A percentile compares a stretch with the other conserved stretches of the same genome.
Conservation (phyloP, 2,113 vertebrate genomes). For the Lepus americanus region DNA sequence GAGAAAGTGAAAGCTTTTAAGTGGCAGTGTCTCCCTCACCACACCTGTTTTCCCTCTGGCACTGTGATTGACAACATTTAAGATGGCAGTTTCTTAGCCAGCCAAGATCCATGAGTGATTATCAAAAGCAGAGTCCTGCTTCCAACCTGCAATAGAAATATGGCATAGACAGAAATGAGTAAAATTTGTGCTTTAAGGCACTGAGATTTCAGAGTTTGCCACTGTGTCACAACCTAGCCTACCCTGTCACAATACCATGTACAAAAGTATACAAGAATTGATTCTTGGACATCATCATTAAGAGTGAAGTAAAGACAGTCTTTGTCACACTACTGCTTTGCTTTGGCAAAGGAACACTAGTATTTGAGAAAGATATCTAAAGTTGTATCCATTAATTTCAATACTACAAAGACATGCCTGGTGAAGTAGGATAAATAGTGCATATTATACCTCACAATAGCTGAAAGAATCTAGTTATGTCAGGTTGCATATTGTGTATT, state of each 20-base stretch:
- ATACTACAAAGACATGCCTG: not conserved
- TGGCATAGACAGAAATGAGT: not conserved
- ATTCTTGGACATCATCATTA: not conserved
- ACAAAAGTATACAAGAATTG: not conserved
- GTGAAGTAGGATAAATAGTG: not conserved
- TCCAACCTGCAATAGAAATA: conserved; percentile 26
- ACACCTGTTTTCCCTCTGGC: not conserved
- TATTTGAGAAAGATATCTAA: conserved; percentile 21
- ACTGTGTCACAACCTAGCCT: not conserved
- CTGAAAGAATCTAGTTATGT: not conserved
- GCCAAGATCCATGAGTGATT: not conserved
- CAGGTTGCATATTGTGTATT: too few species aligned
- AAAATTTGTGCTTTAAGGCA: not conserved
- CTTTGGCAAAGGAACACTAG: not conserved
- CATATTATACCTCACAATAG: not conserved
- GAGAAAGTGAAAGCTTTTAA: not conserved
- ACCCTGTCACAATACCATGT: not conserved
- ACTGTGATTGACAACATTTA: conserved; percentile 27
- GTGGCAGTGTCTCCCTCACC: not conserved
- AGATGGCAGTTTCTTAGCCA: not conserved
- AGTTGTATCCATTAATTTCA: not conserved
- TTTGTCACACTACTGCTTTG: not conserved
- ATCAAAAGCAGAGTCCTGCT: conserved; percentile 19
- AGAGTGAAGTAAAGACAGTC: conserved; percentile 4
- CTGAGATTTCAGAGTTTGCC: conserved; percentile 1